These are phyloP conservation scores for Brachyalestes nurse DNA, from an alignment of 2,797 vertebrate genomes.

Conservation along the genomic window DNA sequence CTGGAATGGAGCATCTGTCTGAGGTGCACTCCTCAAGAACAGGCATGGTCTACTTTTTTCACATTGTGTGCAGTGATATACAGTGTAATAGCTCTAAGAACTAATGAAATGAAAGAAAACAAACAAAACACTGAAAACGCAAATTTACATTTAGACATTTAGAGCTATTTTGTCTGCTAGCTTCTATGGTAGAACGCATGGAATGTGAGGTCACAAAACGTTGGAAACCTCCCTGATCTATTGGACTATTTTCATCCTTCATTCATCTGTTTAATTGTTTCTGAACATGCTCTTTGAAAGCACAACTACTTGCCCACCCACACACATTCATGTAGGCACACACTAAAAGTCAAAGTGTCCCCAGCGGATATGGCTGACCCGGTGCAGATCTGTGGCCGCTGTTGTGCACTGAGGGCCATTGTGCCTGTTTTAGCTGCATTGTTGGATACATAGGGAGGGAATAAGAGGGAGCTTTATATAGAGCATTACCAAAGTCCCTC, in stretches of 20 bases:
- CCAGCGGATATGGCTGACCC: not conserved
- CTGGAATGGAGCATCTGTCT: too few species aligned
- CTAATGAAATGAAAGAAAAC: too few species aligned
- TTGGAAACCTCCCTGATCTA: not conserved
- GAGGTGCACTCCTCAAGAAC: too few species aligned
- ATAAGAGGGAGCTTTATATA: constrained; percentile 49
- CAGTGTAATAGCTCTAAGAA: too few species aligned
- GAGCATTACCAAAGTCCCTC: not conserved
- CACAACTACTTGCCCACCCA: not conserved
- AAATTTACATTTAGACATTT: too few species aligned
- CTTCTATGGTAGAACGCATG: too few species aligned
- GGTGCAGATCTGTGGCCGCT: not conserved
- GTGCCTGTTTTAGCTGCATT: constrained; percentile 73
- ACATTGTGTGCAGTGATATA: too few species aligned
- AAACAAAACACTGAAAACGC: too few species aligned
- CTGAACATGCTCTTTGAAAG: not conserved
- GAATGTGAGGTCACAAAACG: too few species aligned
- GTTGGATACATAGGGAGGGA: constrained; percentile 71
- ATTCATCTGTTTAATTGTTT: not conserved
- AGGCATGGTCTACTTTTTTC: too few species aligned
- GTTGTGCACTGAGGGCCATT: constrained; percentile 65
- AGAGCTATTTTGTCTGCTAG: too few species aligned
- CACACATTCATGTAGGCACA: constrained; percentile 16
- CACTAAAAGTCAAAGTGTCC: not conserved
- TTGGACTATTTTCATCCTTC: not conserved